These are phyloP conservation scores for Nesogale talazaci DNA, from an alignment of 2,113 vertebrate species.

Conservation along the genomic window DNA sequence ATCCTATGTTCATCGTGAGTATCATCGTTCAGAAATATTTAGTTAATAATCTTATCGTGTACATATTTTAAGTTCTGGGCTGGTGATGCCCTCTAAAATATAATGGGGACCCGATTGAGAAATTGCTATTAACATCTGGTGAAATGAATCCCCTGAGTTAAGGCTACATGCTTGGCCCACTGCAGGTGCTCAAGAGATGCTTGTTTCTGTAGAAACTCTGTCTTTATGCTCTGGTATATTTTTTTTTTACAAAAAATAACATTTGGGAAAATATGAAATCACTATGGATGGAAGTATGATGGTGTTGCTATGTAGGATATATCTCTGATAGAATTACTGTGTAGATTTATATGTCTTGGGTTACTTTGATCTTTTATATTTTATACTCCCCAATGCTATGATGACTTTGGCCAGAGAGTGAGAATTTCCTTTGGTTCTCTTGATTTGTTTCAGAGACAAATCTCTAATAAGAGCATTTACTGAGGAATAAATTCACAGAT, in stretches of 20 bases:
- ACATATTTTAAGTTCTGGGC: constrained; percentile 70
- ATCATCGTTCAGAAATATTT: constrained; percentile 5
- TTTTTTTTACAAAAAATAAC: constrained; percentile 60
- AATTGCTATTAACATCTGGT: constrained; percentile 53
- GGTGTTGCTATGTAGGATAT: neutral
- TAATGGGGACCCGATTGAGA: constrained; percentile 58
- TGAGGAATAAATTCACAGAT: constrained; percentile 25
- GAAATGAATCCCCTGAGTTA: constrained; percentile 50
- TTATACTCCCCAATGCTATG: constrained; percentile 16
- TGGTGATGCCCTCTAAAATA: constrained; percentile 52
- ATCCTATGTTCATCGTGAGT: neutral
- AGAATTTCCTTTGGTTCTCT: constrained; percentile 29
- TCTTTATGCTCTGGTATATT: neutral
- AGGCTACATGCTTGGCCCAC: constrained; percentile 38
- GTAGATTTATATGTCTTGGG: neutral
- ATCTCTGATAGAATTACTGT: neutral
- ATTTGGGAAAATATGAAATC: constrained; percentile 37
- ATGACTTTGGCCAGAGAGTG: constrained; percentile 38
- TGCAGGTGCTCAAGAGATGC: constrained; percentile 31
- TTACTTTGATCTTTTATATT: constrained; percentile 23
- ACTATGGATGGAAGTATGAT: constrained; percentile 4
- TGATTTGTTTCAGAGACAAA: constrained; percentile 35
- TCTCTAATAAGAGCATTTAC: constrained; percentile 8
- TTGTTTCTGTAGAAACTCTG: constrained; percentile 12
- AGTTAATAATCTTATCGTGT: constrained; percentile 50